Evolutionary conservation across 2,888 invertebrate species (phyloP).

Genomic region (Synanthedon myopaeformis): DNA sequence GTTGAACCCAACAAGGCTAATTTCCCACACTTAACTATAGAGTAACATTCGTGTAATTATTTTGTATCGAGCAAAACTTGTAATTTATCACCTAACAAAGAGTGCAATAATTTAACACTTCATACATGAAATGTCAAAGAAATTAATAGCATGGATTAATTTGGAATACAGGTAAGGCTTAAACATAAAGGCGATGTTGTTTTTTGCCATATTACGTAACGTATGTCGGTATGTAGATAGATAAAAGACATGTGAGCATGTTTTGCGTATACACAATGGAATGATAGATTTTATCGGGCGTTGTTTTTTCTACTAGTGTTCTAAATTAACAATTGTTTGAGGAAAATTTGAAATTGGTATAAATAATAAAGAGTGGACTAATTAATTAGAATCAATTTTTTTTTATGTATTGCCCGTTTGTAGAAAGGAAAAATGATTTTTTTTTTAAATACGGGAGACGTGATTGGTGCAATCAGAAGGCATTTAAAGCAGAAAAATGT

Average conservation of each 20-base stretch:
- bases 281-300: not conserved
- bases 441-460: too few relatives aligned
- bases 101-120: slow-evolving; percentile 37
- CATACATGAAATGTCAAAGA: slow-evolving; percentile 45
- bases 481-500: too few relatives aligned
- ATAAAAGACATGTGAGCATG: not conserved
- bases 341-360: too few relatives aligned
- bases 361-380: too few relatives aligned
- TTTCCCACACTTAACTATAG: slow-evolving; percentile 54
- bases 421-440: too few relatives aligned
- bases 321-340: too few relatives aligned
- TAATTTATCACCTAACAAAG: slow-evolving; percentile 14
- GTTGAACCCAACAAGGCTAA: slow-evolving; percentile 23
- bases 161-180: not conserved
- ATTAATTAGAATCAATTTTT: too few relatives aligned
- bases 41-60: slow-evolving; percentile 23
- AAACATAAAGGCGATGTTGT: not conserved
- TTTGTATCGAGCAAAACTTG: slow-evolving; percentile 25
- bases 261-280: not conserved
- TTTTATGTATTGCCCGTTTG: too few relatives aligned
- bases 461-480: too few relatives aligned
- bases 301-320: not conserved
- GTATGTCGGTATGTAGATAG: not conserved
- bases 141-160: slow-evolving; percentile 44
- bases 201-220: not conserved